Evolutionary conservation across 2,113 vertebrate genomes (phyloP).

Genomic region (Megaptera novaeangliae): DNA sequence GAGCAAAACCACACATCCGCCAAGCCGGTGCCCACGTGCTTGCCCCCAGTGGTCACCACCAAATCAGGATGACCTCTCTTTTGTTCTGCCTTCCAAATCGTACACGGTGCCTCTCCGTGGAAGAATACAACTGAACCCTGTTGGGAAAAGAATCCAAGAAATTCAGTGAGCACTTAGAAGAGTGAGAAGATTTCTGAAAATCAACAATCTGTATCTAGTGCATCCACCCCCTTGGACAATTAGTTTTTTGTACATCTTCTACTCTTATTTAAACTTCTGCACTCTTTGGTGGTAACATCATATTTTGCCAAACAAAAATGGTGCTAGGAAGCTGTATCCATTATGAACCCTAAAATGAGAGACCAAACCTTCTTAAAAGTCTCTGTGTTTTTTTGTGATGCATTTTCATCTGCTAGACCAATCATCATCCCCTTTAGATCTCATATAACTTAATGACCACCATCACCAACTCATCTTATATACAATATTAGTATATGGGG

Average conservation of each 20-base stretch:
- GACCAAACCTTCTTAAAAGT: background rate
- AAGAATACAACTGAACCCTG: background rate
- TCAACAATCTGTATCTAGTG: background rate
- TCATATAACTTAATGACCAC: background rate
- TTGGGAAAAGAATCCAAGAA: background rate
- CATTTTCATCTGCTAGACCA: background rate
- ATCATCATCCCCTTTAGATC: background rate
- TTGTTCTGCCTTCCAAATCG: background rate
- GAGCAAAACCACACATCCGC: background rate
- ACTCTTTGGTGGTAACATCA: background rate
- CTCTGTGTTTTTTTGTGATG: background rate
- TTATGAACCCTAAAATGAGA: background rate
- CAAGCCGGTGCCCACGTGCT: background rate
- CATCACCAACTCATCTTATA: background rate
- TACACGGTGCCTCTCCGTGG: background rate
- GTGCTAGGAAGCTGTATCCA: background rate
- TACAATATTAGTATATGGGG: background rate
- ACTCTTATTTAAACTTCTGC: background rate
- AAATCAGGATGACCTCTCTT: background rate
- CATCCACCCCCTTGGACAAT: background rate
- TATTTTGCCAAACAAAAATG: background rate
- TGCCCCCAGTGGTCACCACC: background rate
- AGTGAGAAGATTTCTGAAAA: background rate
- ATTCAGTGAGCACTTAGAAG: background rate
- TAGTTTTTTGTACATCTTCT: background rate